Evolutionary conservation across 2,888 invertebrate species (phyloP), one percentile per base, ranked within the genome.

Genomic region (Euclidia mi): DNA sequence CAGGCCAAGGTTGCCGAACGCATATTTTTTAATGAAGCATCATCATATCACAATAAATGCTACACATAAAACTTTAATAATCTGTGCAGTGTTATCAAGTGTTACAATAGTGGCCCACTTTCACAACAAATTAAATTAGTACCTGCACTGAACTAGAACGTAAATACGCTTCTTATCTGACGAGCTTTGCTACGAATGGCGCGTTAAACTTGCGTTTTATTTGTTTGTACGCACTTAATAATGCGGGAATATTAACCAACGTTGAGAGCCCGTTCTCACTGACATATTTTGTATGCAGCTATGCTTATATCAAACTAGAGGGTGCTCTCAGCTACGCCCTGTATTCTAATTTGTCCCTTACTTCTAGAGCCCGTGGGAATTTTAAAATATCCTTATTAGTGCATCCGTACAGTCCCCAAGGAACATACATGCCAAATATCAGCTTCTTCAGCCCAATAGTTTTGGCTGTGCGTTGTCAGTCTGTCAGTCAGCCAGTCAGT

Each of bases 81-180:
- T 52, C 45, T 44, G 42, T 35, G 42, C 45, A 51, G 66, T 66
- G 73, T 78, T 81, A 81, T 81, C 81, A 76, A 50, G 43, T 71
- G 61, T 70, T 25, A 73, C 62, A 73, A 78, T 69, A 62, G 65
- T 71, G 81, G 50, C 64, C 83, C 52, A 82, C 75, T 82, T 81
- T 79, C 73, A 60, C 68, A 75, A 73, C 70, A 76, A 68, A 79
- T 77, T 76, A 61, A 78, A 76, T 78, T 76, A 71, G 68, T 78
- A 67, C 75, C 69, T 76, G 67, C 57, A 52, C 67, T 40, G 53
- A 59, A 67, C 59, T 64, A 46, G 78, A 58, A 67, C 75, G 50
- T 68, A 75, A 74, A 70, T 73, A 45, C 46, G 68, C 50, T 53
- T 66, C 78, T 77, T 74, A 77, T 74, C 74, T 67, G 48, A 56